These are phyloP conservation scores for Gymnosoma rotundatum DNA, from an alignment of 2,888 invertebrate species.

Conservation along the genomic window DNA sequence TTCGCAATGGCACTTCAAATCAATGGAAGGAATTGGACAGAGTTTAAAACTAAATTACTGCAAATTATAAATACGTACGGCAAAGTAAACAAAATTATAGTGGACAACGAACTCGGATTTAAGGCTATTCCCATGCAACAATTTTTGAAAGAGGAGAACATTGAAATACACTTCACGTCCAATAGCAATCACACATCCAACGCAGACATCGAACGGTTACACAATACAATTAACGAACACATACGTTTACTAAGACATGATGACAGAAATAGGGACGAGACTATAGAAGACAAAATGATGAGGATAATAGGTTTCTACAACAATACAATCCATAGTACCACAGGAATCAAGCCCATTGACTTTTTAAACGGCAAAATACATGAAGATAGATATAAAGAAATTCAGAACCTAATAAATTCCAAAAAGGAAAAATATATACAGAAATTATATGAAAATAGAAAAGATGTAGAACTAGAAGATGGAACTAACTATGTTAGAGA, in stretches of 20 bases:
- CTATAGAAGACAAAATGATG: constrained; percentile 68
- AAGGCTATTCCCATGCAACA: constrained; percentile 68
- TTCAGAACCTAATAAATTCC: constrained; percentile 20
- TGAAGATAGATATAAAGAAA: constrained; percentile 52
- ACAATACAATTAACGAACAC: constrained; percentile 34
- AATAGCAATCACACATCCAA: constrained; percentile 36
- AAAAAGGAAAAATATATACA: constrained; percentile 18
- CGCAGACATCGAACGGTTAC: constrained; percentile 26
- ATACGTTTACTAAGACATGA: constrained; percentile 68
- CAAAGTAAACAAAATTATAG: constrained; percentile 61
- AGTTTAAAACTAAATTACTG: constrained; percentile 59
- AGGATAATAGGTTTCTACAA: constrained; percentile 68
- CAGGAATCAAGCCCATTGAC: constrained; percentile 67
- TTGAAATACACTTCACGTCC: constrained; percentile 23
- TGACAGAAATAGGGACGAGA: constrained; percentile 52
- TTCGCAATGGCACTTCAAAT: constrained; percentile 49
- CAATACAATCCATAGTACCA: constrained; percentile 66
- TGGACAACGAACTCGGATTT: constrained; percentile 68
- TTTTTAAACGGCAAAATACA: constrained; percentile 66
- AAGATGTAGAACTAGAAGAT: constrained; percentile 29
- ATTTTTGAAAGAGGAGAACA: constrained; percentile 45
- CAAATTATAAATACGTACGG: constrained; percentile 49
- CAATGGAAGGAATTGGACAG: constrained; percentile 34
- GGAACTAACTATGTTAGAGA: constrained; percentile 18
- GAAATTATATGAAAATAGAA: constrained; percentile 8